Evolutionary conservation across 2,888 invertebrate species (phyloP), one percentile per base, ranked within the genome.

Genomic region (Spodoptera exigua): DNA sequence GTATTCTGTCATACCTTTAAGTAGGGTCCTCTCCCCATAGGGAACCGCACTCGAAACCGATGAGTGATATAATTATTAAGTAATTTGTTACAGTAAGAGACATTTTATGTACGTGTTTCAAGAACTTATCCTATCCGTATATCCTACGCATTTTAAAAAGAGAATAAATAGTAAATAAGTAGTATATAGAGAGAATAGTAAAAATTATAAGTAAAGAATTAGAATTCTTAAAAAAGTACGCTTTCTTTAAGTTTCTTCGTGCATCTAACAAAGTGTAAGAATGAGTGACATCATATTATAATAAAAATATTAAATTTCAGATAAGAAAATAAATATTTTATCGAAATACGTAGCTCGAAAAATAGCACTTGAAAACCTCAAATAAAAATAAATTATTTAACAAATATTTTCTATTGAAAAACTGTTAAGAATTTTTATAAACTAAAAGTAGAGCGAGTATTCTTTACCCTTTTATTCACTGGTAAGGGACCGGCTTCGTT

Each of bases 401-500:
- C 68, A 71, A 68, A 76, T 65, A 67, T 74, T 74, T 76, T 61
- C 3, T 60, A 62, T 61, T 40, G 53, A 69, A 41, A 54, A 70
- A 51, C 64, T 39, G 59, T 18, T 16, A 65, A 40, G 62, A 53
- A 64, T 63, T 63, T 59, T 68, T 71, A 49, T 70, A 48, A 74
- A 71, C 63, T 61, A 45, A 55, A 70, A 63, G 57, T 66, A 32
- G 52, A 63, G 3, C n/a, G n/a, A n/a, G 70, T 68, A 81, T 79
- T 60, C 61, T 78, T 69, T 70, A 79, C 76, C 81, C 80, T 47
- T 76, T 83, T n/a, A n/a, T 27, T 82, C 76, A 71, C 77, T 79
- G 76, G 71, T 78, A 76, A 83, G 76, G 77, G 75, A 77, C 80
- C 69, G 76, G 67, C 72, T 74, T 70, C 74, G 79, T 83, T 84